Base-by-base conservation (phyloP, 2,113 vertebrate genomes). In the Leucoraja erinaceus region DNA sequence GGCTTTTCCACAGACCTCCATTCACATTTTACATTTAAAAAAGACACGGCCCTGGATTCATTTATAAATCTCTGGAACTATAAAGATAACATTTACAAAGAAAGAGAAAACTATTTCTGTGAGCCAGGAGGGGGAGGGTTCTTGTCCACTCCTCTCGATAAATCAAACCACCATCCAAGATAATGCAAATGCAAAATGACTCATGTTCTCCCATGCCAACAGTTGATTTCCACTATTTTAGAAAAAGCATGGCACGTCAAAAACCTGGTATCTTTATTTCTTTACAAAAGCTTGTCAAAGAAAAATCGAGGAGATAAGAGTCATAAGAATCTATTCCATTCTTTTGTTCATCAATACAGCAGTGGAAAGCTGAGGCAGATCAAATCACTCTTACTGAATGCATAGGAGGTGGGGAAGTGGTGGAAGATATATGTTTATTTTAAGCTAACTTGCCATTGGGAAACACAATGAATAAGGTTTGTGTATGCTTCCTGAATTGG, bases 11-110 rank as follows among this genome's bases (percentile, higher is more conserved):
- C 59, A 88, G 83, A 66, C 63, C 83, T 91, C 68, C 90, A 90
- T 70, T 70, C 88, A 90, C 90, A 91, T 91, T 72, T 38, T 54
- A n/a, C 90, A 91, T 66, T 91, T 91, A 14, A 54, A 91, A 79
- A 72, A 72, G 68, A 72, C 90, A 54, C 20, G 25, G 22, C 33
- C 66, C 33, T 91, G 68, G 68, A 72, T 74, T 91, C 33, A 91
- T 54, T 91, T 91, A 72, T 54, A 72, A 91, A 28, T 91, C 90
- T 33, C 68, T 70, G 66, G 70, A 28, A 33, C 33, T 54, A 91
- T 66, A 91, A 91, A 72, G 90, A 91, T 91, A 91, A 91, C 90
- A 91, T 91, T 91, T 54, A 54, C 20, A 72, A 47, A 72, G 38
- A 72, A 70, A 9, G 66, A 74, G 68, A 74, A 47, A 70, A 72